Base-by-base conservation (phyloP, 2,797 vertebrate species). In the Enteromius paludinosus region DNA sequence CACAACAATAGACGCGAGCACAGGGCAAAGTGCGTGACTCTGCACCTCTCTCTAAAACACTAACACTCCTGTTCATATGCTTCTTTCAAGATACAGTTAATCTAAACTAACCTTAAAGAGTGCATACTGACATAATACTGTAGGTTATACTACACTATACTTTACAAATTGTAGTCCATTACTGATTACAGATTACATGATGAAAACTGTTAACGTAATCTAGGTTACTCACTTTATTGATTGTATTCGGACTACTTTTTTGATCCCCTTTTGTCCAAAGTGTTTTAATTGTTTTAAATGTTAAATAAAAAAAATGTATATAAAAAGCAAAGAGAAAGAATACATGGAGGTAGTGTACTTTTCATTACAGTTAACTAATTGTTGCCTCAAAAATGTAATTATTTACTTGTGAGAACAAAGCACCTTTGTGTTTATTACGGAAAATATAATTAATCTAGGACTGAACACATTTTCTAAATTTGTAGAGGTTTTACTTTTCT, bases 31-130 rank as follows among this genome's bases (percentile, higher is more conserved):
- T 75, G 23, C 20, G 76, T 72, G 28, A 93, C 91, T 91, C 90
- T 90, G 90, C 88, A 87, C 70, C 85, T 87, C 86, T 83, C 73
- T 56, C 68, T 54, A 85, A 66, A 86, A 87, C 90, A 86, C 80
- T 52, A 35, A 84, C 56, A 69, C 64, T 41, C 79, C 5, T 38
- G 68, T 52, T 73, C 17, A 66, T 35, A 23, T 30, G 38, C 35
- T 75, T 71, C 56, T 66, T 66, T 78, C 49, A 78, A 77, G 79
- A 85, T 69, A 78, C 61, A 64, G 25, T 8, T 33, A 2, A 65
- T 78, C 15, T 41, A 59, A 56, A 38, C 20, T n/a, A 14, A 33
- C 28, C 28, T 64, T 64, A 64, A 33, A 64, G 18, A 7, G 11
- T 35, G n/a, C 14, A 23, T 33, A 73, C 7, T 23, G 47, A n/a